Base-by-base conservation (phyloP, 2,113 vertebrate species). In the Emydura subglobosa region DNA sequence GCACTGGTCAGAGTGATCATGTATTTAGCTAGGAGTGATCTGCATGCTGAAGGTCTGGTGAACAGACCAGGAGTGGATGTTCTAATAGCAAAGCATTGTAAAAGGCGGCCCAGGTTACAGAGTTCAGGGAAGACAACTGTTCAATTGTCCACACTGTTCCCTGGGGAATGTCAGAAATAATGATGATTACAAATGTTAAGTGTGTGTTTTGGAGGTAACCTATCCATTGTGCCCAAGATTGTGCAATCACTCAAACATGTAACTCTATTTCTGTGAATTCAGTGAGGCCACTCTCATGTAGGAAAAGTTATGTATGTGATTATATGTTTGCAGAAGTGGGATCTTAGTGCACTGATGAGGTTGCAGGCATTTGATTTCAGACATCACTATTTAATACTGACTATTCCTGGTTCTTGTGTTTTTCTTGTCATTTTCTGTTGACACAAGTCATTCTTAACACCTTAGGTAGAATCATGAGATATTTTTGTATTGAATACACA, bases 361-460 rank as follows among this genome's bases (percentile, higher is more conserved):
- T 82, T 90, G 47, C 82, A 61, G 92, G 87, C 87, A 91, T 89
- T 94, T 89, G 68, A 83, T 95, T 89, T 57, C 89, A 76, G 83
- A 93, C 57, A 91, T 59, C 82, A 50, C 83, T 91, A 86, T 55
- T 90, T 72, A 87, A 91, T 49, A 29, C 29, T 22, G 34, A 68
- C 50, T 79, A 79, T 86, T 53, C 29, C 55, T 2, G 0, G 83
- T n/a, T 93, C 61, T 72, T 79, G 24, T 87, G 94, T 80, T 94
- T 95, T 96, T 83, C 72, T 57, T 95, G 82, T 88, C 84, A 88
- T 85, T 95, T 95, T 84, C 92, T 83, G 44, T 88, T 91, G 61
- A 31, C 68, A 31, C 68, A 27, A 94, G 93, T 95, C 97, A 97
- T 94, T 96, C 82, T 92, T 90, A 96, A 90, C 49, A 95, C 86